Percentiles rank a stretch among this genome's conserved stretches.
phyloP scores from a whole-genome alignment of 2,113 vertebrate species.

The Nipponia nippon region DNA sequence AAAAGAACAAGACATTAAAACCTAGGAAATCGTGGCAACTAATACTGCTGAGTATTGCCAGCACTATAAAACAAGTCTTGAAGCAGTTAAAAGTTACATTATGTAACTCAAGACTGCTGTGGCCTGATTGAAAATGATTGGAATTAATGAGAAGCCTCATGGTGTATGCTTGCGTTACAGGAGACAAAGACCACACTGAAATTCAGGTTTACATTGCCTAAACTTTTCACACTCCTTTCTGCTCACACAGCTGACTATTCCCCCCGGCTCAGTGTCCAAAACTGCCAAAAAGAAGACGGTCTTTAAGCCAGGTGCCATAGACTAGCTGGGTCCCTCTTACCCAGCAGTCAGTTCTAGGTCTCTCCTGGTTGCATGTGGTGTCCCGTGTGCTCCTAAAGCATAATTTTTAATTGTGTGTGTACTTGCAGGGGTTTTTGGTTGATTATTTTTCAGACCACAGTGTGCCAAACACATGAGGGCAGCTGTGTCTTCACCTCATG shows the following conservation, averaged over 20 bases:
- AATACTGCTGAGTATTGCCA: neutral
- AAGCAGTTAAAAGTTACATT: slow-evolving; percentile 27
- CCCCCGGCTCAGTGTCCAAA: neutral
- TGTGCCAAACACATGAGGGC: neutral
- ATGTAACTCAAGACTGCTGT: neutral
- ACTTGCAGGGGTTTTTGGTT: neutral
- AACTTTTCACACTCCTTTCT: neutral
- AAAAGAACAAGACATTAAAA: neutral
- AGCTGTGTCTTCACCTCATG: neutral
- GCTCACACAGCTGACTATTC: neutral
- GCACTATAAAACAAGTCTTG: neutral
- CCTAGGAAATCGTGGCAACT: neutral
- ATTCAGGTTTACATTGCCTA: neutral
- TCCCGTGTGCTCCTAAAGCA: neutral
- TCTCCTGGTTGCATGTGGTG: neutral
- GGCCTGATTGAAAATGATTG: neutral
- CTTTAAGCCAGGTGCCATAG: neutral
- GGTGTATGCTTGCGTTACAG: neutral
- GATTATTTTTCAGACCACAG: neutral
- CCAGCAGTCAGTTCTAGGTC: neutral
- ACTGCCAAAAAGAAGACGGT: neutral
- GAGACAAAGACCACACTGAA: neutral
- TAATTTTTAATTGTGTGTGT: neutral
- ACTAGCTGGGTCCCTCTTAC: neutral
- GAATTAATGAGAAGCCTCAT: neutral